Conservation (phyloP, 2,888 invertebrate species). For the Crepidodera aurea region DNA sequence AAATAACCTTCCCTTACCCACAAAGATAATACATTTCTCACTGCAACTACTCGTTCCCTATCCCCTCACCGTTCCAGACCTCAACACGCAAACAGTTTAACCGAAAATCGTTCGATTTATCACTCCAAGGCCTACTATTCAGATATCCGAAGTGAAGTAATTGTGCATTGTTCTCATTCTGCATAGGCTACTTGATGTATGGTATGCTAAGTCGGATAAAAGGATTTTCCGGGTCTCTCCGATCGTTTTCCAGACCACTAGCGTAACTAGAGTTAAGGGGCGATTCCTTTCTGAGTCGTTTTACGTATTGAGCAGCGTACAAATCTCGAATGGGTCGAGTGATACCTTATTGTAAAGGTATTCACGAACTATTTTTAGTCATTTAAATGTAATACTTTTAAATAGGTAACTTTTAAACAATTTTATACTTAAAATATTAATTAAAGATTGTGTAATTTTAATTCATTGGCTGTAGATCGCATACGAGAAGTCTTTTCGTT, state of each 20-base stretch:
- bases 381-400: no score
- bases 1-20: background rate
- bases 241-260: background rate
- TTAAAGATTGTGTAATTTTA: no score
- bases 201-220: slow-evolving; percentile 29
- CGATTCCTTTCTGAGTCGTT: no score
- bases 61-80: background rate
- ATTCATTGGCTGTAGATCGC: no score
- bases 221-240: slow-evolving; percentile 17
- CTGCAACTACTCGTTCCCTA: background rate
- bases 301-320: no score
- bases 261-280: no score
- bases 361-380: no score
- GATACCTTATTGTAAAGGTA: no score
- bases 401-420: no score
- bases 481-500: no score
- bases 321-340: background rate
- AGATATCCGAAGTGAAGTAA: slow-evolving; percentile 25
- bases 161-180: slow-evolving; percentile 33
- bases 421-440: no score
- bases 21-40: background rate
- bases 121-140: slow-evolving; percentile 18
- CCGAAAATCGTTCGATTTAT: slow-evolving; percentile 25
- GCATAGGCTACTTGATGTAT: slow-evolving; percentile 34
- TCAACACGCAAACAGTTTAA: slow-evolving; percentile 13